These are phyloP conservation scores for Prochilodus magdalenae DNA, from an alignment of 2,113 vertebrate species.

Conservation along the genomic window DNA sequence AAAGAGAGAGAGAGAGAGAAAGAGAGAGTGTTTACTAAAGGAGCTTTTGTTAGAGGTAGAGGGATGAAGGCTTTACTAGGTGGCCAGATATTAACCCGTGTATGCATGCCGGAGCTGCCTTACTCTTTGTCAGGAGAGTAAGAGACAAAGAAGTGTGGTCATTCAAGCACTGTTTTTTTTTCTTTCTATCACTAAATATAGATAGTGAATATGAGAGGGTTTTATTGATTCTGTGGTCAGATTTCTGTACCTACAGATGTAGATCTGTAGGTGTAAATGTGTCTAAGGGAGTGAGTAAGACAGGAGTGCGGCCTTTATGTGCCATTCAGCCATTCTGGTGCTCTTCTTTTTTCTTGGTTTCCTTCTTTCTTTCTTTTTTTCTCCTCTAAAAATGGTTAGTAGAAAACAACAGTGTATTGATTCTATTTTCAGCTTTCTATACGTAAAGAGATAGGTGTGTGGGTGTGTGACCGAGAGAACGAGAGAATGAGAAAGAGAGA, in stretches of 20 bases:
- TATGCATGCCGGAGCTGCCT: slow-evolving; percentile 76
- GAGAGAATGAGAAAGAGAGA: neutral
- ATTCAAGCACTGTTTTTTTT: neutral
- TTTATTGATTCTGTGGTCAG: slow-evolving; percentile 4
- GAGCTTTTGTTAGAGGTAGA: slow-evolving; percentile 88
- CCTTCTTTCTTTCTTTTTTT: neutral
- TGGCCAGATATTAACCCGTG: slow-evolving; percentile 93
- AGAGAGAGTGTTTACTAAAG: slow-evolving; percentile 89
- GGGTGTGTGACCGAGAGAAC: neutral
- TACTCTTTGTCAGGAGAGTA: slow-evolving; percentile 77
- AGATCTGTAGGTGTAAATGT: neutral
- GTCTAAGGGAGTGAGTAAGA: neutral
- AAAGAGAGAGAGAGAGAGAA: slow-evolving; percentile 60
- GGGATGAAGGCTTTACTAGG: slow-evolving; percentile 89
- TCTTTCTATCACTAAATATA: neutral
- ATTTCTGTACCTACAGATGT: neutral
- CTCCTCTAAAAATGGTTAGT: neutral
- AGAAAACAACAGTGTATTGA: neutral
- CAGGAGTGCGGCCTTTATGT: neutral
- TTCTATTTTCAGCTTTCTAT: neutral
- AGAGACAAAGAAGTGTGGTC: neutral
- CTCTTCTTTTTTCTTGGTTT: neutral
- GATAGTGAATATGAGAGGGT: neutral
- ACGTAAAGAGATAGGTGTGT: neutral
- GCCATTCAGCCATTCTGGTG: neutral